Evolutionary conservation across 2,797 vertebrate genomes (phyloP), one percentile per base, ranked within the genome.

Genomic region (Karalla daura): DNA sequence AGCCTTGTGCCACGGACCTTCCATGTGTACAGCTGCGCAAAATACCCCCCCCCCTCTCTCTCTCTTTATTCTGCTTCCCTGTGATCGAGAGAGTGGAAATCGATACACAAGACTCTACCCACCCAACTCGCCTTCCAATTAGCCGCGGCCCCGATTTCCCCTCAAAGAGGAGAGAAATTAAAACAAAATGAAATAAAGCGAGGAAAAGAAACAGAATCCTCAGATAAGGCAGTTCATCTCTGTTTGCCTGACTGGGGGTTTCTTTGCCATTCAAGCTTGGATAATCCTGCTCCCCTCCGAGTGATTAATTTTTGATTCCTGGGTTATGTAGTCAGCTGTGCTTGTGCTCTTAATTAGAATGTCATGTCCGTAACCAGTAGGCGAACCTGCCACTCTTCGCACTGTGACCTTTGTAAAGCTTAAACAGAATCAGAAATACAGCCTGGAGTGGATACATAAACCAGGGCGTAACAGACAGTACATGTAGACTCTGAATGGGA

Each of bases 251-350:
- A 85, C 77, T 87, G 74, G 72, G 71, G 62, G 66, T 76, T 78
- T 80, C 77, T 83, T 86, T 80, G 74, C 77, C 70, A 70, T 77
- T 70, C 23, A 14, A 77, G 85, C 73, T 77, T 52, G 44, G 74
- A 74, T 88, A 88, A 91, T 91, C 76, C 69, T 14, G 24, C 58
- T 90, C 87, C 80, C 78, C 55, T 36, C 86, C 87, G 89, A 80
- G 84, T 74, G 89, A 92, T 91, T 90, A 67, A 79, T 81, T 87
- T 79, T 81, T 85, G 62, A 91, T 88, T 88, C 78, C 49, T 58
- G 74, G 62, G 78, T 85, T 81, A 82, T 77, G 79, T 77, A 83
- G 83, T 79, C 78, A 75, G 87, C 76, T 75, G 43, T 76, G 79
- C 76, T 85, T 62, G 70, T 70, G 76, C 76, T 86, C 70, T 82